Percentiles rank a stretch among this genome's conserved stretches.
These are phyloP conservation scores for Scomber scombrus DNA, from an alignment of 2,113 vertebrate species.

Conservation along the genomic window DNA sequence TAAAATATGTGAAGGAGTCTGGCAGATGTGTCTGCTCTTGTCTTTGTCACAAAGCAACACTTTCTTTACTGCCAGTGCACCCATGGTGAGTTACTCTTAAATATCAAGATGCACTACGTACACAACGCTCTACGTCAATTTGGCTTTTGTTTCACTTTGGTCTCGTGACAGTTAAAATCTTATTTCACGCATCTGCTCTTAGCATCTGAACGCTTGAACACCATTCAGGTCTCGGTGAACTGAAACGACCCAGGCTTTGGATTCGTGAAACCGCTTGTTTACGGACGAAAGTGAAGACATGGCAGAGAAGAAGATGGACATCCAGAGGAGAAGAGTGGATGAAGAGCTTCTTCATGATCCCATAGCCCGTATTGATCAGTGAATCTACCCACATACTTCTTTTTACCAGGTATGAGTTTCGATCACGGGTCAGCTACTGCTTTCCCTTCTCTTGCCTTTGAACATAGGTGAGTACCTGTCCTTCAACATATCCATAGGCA, in stretches of 20 bases:
- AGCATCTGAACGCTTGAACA: conserved; percentile 1
- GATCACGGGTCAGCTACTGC: not conserved
- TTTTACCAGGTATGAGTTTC: conserved; percentile 5
- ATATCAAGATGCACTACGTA: conserved; percentile 42
- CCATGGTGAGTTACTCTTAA: conserved; percentile 13
- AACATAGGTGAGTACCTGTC: conserved; percentile 17
- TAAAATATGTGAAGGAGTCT: conserved; percentile 39
- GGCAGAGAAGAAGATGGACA: conserved; percentile 2
- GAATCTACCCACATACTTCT: not conserved
- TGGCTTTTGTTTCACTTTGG: conserved; percentile 33
- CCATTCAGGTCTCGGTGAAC: conserved; percentile 28
- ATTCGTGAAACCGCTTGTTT: conserved; percentile 4
- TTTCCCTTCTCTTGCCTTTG: conserved; percentile 1
- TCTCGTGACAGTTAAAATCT: conserved; percentile 60
- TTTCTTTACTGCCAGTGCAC: conserved; percentile 14
- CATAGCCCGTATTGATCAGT: conserved; percentile 33
- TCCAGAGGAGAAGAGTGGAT: not conserved
- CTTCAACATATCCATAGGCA: not conserved
- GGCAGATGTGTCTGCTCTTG: conserved; percentile 50
- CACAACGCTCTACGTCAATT: conserved; percentile 20
- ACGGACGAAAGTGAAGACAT: conserved; percentile 6
- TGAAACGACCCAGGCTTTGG: conserved; percentile 22
- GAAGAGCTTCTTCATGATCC: conserved; percentile 16
- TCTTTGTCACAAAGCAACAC: conserved; percentile 42
- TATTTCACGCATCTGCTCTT: conserved; percentile 48